Evolutionary conservation across 1,140 invertebrate species (phyloP).

Genomic region (Drosophila novamexicana): DNA sequence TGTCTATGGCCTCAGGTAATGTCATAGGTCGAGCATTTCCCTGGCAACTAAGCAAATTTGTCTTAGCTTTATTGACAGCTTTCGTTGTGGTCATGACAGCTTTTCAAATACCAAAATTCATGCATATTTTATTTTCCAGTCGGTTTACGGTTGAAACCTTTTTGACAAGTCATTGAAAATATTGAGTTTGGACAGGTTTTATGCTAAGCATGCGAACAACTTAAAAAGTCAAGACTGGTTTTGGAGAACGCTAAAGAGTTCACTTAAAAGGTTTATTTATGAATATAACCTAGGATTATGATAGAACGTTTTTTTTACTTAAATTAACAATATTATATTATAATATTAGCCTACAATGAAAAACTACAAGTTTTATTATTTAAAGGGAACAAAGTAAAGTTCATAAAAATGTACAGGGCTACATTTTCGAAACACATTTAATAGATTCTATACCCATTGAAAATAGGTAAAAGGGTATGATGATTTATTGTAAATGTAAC

Average conservation of each 20-base stretch:
- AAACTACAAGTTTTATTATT: too few species aligned
- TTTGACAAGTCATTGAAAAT: constrained; percentile 17
- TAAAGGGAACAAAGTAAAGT: too few species aligned
- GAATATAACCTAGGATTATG: too few species aligned
- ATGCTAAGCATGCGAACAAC: neutral
- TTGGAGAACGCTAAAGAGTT: neutral
- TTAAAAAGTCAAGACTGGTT: constrained; percentile 9
- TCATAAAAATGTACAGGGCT: too few species aligned
- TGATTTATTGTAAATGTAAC: too few species aligned
- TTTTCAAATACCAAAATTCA: constrained; percentile 12
- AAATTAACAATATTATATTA: too few species aligned
- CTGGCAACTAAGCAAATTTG: neutral
- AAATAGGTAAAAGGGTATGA: too few species aligned
- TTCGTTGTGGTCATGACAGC: constrained; percentile 22
- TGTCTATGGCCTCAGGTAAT: constrained; percentile 30
- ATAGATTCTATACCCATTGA: too few species aligned
- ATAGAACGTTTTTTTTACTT: too few species aligned
- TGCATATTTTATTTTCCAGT: constrained; percentile 10
- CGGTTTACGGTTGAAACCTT: neutral
- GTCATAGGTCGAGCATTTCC: constrained; percentile 45
- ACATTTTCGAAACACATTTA: too few species aligned
- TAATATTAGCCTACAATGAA: too few species aligned
- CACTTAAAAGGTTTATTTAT: neutral
- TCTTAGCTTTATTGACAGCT: neutral
- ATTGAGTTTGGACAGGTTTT: constrained; percentile 1